phyloP scores from a whole-genome alignment of 2,797 vertebrate species.

The Carcharodon carcharias region DNA sequence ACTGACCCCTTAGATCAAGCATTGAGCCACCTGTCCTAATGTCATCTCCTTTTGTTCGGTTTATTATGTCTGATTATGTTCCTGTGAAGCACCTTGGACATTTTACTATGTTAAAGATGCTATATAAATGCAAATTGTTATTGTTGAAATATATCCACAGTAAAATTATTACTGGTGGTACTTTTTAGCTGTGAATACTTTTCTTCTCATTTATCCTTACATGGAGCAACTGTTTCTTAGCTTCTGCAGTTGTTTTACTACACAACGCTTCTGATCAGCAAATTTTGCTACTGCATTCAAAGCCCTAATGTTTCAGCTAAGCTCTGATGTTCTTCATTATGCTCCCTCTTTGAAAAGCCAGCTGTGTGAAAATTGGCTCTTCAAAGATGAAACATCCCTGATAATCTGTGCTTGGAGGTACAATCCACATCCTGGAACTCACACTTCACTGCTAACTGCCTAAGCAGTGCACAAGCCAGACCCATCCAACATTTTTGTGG shows the following conservation, averaged over 20 bases:
- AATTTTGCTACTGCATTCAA: neutral
- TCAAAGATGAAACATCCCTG: neutral
- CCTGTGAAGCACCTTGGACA: too few species aligned
- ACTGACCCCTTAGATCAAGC: too few species aligned
- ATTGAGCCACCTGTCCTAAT: too few species aligned
- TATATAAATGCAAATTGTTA: too few species aligned
- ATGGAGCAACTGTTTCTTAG: neutral
- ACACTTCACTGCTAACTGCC: neutral
- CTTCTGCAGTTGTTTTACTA: neutral
- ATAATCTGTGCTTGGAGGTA: neutral
- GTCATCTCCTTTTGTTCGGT: too few species aligned
- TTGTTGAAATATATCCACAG: too few species aligned
- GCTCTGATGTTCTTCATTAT: neutral
- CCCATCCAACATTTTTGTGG: neutral
- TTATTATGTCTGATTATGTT: too few species aligned
- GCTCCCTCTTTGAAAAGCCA: neutral
- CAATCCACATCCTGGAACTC: neutral
- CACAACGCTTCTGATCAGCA: neutral
- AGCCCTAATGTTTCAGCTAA: neutral
- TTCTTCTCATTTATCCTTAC: neutral
- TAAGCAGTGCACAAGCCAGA: neutral
- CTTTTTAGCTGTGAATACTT: neutral
- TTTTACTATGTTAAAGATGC: too few species aligned
- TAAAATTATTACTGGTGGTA: too few species aligned
- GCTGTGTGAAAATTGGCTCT: neutral